Conservation (phyloP, 2,113 vertebrate species). For the Triplophysa rosa region DNA sequence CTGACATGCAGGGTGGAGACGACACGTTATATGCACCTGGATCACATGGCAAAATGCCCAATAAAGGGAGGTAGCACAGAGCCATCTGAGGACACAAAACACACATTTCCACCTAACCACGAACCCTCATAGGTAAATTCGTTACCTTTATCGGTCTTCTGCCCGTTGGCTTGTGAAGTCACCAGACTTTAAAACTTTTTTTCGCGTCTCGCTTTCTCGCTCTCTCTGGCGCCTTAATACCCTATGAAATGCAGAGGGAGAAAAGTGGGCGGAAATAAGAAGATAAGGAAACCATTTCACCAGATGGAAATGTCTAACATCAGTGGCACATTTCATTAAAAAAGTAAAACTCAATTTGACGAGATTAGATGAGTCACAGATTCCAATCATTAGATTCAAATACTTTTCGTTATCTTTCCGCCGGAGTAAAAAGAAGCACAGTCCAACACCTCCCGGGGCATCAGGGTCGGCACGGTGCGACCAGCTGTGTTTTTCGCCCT, state of each 20-base stretch:
- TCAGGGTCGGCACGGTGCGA: background rate
- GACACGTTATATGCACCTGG: slow-evolving; percentile 54
- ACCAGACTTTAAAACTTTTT: background rate
- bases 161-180: background rate
- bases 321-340: slow-evolving; percentile 22
- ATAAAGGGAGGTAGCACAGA: slow-evolving; percentile 31
- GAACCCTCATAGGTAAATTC: slow-evolving; percentile 29
- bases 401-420: slow-evolving; percentile 19
- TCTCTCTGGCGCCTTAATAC: slow-evolving; percentile 35
- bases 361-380: background rate
- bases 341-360: slow-evolving; percentile 10
- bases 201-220: background rate
- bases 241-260: slow-evolving; percentile 47
- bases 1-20: slow-evolving; percentile 48
- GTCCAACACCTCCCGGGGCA: background rate
- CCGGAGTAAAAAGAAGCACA: background rate
- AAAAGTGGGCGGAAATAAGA: slow-evolving; percentile 28
- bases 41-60: slow-evolving; percentile 49
- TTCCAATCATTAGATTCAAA: slow-evolving; percentile 29
- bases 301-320: slow-evolving; percentile 30
- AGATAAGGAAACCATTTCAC: slow-evolving; percentile 44
- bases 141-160: slow-evolving; percentile 31
- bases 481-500: slow-evolving; percentile 8
- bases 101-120: slow-evolving; percentile 23
- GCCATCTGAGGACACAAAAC: slow-evolving; percentile 50